These are phyloP conservation scores for Lepus timidus DNA, from an alignment of 2,113 vertebrate genomes.

Conservation along the genomic window DNA sequence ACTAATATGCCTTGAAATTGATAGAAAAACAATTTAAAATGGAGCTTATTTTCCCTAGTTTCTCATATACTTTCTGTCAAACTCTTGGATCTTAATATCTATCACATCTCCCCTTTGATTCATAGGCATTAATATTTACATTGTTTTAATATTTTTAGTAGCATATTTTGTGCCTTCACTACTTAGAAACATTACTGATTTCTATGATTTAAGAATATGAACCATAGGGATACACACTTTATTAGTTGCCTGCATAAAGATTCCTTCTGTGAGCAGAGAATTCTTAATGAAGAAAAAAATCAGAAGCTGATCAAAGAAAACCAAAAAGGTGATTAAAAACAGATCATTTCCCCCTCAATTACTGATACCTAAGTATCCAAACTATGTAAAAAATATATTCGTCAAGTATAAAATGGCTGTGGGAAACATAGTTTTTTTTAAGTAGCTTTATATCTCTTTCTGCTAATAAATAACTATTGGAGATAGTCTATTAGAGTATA, in stretches of 20 bases:
- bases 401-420: background rate
- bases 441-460: background rate
- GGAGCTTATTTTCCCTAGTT: background rate
- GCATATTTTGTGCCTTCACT: background rate
- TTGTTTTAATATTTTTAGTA: background rate
- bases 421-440: background rate
- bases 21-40: background rate
- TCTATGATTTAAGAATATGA: background rate
- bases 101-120: background rate
- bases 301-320: background rate
- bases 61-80: background rate
- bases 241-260: background rate
- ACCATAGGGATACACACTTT: background rate
- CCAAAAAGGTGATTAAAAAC: background rate
- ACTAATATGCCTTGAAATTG: background rate
- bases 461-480: background rate
- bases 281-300: background rate
- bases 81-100: background rate
- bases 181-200: background rate
- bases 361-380: background rate
- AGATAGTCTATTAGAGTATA: background rate
- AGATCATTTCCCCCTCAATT: background rate
- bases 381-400: background rate
- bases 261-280: background rate
- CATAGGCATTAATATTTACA: background rate